Base-by-base conservation (phyloP, 2,888 invertebrate species). In the Apotomis betuletana region DNA sequence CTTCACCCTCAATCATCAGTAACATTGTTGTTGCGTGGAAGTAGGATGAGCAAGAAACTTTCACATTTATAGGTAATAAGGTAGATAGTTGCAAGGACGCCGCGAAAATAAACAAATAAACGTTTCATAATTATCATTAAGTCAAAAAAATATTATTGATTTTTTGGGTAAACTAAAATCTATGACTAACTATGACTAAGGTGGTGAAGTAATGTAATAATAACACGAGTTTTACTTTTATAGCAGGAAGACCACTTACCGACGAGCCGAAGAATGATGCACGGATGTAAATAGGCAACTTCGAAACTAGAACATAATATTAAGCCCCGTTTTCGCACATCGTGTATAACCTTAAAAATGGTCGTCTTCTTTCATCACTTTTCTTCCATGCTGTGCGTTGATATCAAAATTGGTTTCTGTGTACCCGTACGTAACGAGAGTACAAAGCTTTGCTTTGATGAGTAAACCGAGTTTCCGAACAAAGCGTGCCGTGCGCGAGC, bases 401-500 rank as follows among this genome's bases (percentile, higher is more conserved):
- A 49, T 49, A 49, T 58, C 41, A 49, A 15, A 15, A 10, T 64
- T 54, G 5, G 5, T 13, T 54, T 27, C 13, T 44, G 41, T 9
- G 27, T 44, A 41, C 12, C 6, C 1, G 44, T 44, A 44, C 27
- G 51, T 63, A 69, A 55, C 10, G 38, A 49, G 55, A 4, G 70
- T 38, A 60, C 55, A 60, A 61, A 57, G 55, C 10, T 41, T 6
- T 41, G 54, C n/a, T 65, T n/a, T 5, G n/a, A 60, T 15, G 55
- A 44, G 15, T n/a, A 46, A 54, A 12, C 13, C 15, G 51, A 8
- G 15, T n/a, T 44, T 52, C 41, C 58, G 76, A 77, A 79, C 77
- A 87, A 88, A 87, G 90, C 90, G 88, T 87, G 87, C 85, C 84
- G 87, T 86, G 55, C 65, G 65, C 65, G 63, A 78, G 78, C 78